phyloP scores from a whole-genome alignment of 2,888 invertebrate genomes.

The Heterodera filipjevi region DNA sequence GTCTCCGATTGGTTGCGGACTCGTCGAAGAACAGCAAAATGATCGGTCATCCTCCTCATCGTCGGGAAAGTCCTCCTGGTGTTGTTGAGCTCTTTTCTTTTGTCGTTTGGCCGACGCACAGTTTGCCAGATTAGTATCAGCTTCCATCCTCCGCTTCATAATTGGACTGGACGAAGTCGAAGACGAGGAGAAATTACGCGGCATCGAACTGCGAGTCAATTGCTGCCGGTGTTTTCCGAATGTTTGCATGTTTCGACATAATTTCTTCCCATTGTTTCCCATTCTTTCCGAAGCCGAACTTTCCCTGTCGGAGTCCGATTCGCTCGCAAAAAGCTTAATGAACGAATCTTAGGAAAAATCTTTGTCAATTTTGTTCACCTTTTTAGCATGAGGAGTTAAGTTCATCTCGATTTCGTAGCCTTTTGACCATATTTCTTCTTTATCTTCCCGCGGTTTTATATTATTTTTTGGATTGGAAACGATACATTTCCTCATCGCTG shows the following conservation, averaged over 20 bases:
- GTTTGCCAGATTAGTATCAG: background rate
- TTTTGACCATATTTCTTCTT: background rate
- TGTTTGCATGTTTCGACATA: background rate
- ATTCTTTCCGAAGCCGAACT: slow-evolving; percentile 10
- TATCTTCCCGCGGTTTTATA: background rate
- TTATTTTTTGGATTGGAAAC: slow-evolving; percentile 6
- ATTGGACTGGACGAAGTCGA: slow-evolving; percentile 2
- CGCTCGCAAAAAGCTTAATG: background rate
- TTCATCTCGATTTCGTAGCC: background rate
- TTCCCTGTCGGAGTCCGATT: background rate
- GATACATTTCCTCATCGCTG: slow-evolving; percentile 12
- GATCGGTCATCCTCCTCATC: slow-evolving; percentile 19
- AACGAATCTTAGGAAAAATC: background rate
- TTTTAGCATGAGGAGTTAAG: background rate
- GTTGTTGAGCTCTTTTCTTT: background rate
- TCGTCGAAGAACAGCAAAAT: slow-evolving; percentile 34
- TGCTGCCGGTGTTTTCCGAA: background rate
- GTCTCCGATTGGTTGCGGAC: slow-evolving; percentile 39
- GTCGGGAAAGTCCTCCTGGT: slow-evolving; percentile 2
- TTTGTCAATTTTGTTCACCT: background rate
- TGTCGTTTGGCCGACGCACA: background rate
- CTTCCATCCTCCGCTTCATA: background rate
- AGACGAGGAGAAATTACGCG: background rate
- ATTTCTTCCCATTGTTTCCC: background rate
- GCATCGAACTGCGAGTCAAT: background rate